Evolutionary conservation across 2,888 invertebrate genomes (phyloP), one percentile per base, ranked within the genome.

Genomic region (Stenodema calcarata): DNA sequence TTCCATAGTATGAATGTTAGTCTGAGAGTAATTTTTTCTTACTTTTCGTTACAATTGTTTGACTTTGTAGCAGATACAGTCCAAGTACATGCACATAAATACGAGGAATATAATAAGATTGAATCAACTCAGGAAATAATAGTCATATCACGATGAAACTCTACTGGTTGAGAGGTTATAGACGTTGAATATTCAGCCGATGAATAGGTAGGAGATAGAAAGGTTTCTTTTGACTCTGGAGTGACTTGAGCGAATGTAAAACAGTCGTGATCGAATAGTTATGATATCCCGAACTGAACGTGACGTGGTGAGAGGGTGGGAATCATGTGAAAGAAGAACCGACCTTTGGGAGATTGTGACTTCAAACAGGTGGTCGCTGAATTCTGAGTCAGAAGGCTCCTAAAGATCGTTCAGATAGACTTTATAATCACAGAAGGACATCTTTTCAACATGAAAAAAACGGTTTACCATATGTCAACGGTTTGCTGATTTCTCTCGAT

Each of bases 191-290:
- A 73, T 73, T 35, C n/a, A 11, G 73, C 9, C 9, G 35, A 41
- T 35, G 73, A 41, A 30, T 30, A 16, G 35, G 30, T n/a, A 41
- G 30, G 18, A 14, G 28, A n/a, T 30, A 30, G 73, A 73, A 73
- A 73, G 73, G 73, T 30, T 73, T 16, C 35, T 73, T 73, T 73
- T 73, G 73, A 73, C 73, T 73, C 73, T 18, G 35, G 3, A 73
- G 35, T 73, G 73, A 73, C 73, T 73, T 35, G 73, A 35, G 73
- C 73, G 16, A 73, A 73, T 73, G 35, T 73, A 73, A 73, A 73
- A 30, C 73, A 73, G 73, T 73, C 73, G 73, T 73, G 73, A 73
- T 73, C 73, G 35, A 35, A 73, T 73, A 41, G 73, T 73, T 70
- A 73, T 35, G 41, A 30, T 35, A 73, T 73, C 35, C 6, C 16